These are phyloP conservation scores for Siphonodentalium dalli DNA, from an alignment of 2,888 invertebrate species.

Conservation along the genomic window DNA sequence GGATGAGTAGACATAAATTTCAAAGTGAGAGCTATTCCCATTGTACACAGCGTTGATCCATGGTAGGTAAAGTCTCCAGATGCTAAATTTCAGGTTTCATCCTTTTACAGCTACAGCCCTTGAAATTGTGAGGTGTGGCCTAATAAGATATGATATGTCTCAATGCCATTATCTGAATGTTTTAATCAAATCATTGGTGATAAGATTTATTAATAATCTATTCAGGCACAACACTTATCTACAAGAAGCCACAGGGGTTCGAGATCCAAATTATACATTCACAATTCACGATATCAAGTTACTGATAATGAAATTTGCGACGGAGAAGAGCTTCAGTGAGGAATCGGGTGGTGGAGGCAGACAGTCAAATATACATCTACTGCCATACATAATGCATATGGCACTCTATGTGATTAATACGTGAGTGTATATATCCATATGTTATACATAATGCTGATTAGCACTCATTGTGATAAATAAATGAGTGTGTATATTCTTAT, in stretches of 20 bases:
- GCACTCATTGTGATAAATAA: no score
- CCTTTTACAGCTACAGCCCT: no score
- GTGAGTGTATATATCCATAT: conserved; percentile 53
- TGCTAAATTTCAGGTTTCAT: no score
- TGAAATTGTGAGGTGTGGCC: no score
- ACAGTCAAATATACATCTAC: conserved; percentile 95
- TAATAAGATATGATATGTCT: no score
- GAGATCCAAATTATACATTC: conserved; percentile 67
- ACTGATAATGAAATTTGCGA: conserved; percentile 85
- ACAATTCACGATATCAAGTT: conserved; percentile 93
- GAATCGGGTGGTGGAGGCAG: conserved; percentile 92
- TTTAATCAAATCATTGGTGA: neutral
- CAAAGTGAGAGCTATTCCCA: no score
- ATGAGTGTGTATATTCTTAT: no score
- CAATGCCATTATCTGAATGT: neutral
- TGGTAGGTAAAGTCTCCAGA: no score
- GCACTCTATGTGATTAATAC: conserved; percentile 83
- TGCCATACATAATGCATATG: conserved; percentile 93
- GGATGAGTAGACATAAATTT: no score
- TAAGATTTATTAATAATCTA: conserved; percentile 1
- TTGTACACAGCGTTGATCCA: no score
- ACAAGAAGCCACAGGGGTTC: conserved; percentile 66
- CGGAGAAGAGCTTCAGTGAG: conserved; percentile 94
- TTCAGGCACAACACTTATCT: conserved; percentile 70
- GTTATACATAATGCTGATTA: no score